Percentiles rank a stretch among this genome's conserved stretches.
These are phyloP conservation scores for Schrankia costaestrigalis DNA, from an alignment of 2,888 invertebrate species.

Conservation along the genomic window DNA sequence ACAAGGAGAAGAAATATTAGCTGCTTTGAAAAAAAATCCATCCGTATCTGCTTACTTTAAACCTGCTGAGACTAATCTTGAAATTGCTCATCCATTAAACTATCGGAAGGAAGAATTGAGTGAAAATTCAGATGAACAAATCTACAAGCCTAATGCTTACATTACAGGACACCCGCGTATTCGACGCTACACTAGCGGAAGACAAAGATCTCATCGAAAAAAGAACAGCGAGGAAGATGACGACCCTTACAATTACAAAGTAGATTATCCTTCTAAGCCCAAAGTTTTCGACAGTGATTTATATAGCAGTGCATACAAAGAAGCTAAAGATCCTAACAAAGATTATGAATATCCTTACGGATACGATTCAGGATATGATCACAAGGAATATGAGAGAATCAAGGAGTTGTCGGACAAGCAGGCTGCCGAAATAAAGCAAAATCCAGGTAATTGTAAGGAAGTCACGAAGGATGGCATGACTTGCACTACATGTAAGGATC, in stretches of 20 bases:
- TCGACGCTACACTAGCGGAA: slow-evolving; percentile 74
- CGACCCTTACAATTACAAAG: slow-evolving; percentile 77
- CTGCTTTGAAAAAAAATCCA: slow-evolving; percentile 70
- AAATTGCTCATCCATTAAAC: slow-evolving; percentile 66
- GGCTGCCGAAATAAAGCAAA: slow-evolving; percentile 82
- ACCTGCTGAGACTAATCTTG: slow-evolving; percentile 65
- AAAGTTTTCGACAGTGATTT: slow-evolving; percentile 72
- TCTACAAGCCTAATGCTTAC: slow-evolving; percentile 76
- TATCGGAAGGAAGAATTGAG: slow-evolving; percentile 65
- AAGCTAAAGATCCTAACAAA: slow-evolving; percentile 60
- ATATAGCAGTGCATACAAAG: slow-evolving; percentile 71
- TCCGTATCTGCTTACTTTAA: slow-evolving; percentile 69
- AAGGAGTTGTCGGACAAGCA: slow-evolving; percentile 83
- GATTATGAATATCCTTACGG: slow-evolving; percentile 73
- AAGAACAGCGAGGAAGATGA: slow-evolving; percentile 61
- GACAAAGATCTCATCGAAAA: slow-evolving; percentile 59
- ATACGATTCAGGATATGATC: slow-evolving; percentile 75
- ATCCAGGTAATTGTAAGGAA: slow-evolving; percentile 83
- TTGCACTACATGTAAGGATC: slow-evolving; percentile 87
- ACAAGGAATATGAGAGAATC: slow-evolving; percentile 78
- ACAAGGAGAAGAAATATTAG: slow-evolving; percentile 65
- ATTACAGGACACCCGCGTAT: slow-evolving; percentile 69
- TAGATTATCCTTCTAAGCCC: slow-evolving; percentile 71
- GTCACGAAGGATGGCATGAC: slow-evolving; percentile 83
- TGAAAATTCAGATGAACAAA: slow-evolving; percentile 61